These are phyloP conservation scores for Hyalella azteca DNA, from an alignment of 2,888 invertebrate genomes.

Conservation along the genomic window DNA sequence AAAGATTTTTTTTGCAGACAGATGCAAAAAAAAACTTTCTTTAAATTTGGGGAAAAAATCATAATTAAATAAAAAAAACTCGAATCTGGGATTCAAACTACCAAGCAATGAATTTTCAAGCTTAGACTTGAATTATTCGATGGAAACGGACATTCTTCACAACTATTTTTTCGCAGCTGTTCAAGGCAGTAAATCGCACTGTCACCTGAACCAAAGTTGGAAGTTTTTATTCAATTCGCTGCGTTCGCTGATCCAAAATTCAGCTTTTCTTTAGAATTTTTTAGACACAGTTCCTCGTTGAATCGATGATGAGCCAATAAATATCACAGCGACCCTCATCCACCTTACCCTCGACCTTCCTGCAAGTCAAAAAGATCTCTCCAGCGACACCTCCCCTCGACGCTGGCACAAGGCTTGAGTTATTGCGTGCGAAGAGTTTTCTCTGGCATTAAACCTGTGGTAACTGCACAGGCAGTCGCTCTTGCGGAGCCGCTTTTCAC, in stretches of 20 bases:
- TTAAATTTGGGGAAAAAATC: too few species aligned
- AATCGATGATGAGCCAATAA: conserved; percentile 37
- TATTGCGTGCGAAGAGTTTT: conserved; percentile 7
- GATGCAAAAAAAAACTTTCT: too few species aligned
- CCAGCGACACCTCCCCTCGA: neutral
- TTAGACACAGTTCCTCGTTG: conserved; percentile 19
- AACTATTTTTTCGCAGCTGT: too few species aligned
- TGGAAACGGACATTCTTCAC: too few species aligned
- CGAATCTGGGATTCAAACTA: too few species aligned
- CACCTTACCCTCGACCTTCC: neutral
- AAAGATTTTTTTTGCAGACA: too few species aligned
- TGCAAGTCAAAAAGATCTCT: neutral
- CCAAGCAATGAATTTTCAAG: too few species aligned
- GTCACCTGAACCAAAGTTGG: conserved; percentile 11
- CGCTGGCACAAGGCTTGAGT: neutral
- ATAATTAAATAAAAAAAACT: too few species aligned
- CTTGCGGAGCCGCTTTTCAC: neutral
- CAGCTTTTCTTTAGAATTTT: conserved; percentile 20
- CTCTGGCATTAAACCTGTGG: neutral
- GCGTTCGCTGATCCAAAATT: neutral
- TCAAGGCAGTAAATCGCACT: conserved; percentile 17
- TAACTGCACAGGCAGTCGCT: neutral
- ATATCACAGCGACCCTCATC: conserved; percentile 4
- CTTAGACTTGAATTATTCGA: too few species aligned
- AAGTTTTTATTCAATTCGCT: conserved; percentile 30